A percentile compares a stretch with the other conserved stretches of the same genome.
These are phyloP conservation scores for Tenodera sinensis DNA, from an alignment of 2,888 invertebrate species.

Conservation along the genomic window DNA sequence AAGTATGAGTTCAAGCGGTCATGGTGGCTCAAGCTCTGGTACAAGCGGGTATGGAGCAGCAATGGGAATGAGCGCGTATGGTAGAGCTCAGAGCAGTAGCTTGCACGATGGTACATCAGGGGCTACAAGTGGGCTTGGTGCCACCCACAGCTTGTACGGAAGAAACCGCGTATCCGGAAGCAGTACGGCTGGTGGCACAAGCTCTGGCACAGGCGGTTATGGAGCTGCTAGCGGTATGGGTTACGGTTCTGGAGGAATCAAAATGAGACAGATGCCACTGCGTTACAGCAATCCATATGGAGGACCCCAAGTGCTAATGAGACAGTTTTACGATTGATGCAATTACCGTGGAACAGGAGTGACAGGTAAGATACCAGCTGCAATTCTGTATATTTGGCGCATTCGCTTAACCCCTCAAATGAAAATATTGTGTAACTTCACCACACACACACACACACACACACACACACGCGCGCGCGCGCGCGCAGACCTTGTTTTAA, in stretches of 20 bases:
- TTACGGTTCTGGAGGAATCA: neutral
- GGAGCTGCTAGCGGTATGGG: neutral
- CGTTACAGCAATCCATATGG: too few species aligned
- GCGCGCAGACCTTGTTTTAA: too few species aligned
- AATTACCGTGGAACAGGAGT: neutral
- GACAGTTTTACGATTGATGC: neutral
- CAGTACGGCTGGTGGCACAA: neutral
- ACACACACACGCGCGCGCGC: too few species aligned
- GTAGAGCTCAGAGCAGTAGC: neutral
- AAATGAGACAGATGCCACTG: neutral
- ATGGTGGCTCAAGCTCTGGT: neutral
- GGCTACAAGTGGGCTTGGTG: neutral
- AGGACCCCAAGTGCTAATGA: neutral
- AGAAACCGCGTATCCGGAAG: neutral
- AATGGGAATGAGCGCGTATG: neutral
- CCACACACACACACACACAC: too few species aligned
- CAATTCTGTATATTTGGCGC: too few species aligned
- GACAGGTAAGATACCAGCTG: neutral
- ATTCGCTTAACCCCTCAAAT: too few species aligned
- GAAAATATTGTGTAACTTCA: too few species aligned
- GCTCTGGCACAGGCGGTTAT: neutral
- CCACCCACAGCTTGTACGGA: neutral
- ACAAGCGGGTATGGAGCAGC: neutral
- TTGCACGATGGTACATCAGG: neutral
- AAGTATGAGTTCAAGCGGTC: neutral